Conservation (phyloP, 2,888 invertebrate species). For the Sphecodes monilicornis region DNA sequence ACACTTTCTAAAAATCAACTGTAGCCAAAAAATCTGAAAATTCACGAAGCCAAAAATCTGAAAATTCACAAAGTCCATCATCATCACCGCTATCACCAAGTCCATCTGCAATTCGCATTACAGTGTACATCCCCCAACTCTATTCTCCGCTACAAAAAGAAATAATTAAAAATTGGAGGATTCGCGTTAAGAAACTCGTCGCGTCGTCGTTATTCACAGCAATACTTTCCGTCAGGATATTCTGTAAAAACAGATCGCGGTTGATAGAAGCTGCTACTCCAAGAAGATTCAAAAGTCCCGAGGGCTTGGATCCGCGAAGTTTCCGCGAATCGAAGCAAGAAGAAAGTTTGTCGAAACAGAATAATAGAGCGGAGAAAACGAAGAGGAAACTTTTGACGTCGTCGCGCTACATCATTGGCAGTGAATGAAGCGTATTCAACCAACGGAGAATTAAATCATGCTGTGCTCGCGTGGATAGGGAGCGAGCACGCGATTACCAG, state of each 20-base stretch:
- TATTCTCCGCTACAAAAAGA: neutral
- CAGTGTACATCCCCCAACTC: neutral
- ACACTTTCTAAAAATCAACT: no score
- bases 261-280: neutral
- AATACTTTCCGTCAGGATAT: neutral
- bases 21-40: no score
- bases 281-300: neutral
- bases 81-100: neutral
- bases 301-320: neutral
- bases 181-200: neutral
- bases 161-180: neutral
- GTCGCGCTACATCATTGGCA: neutral
- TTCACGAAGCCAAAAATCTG: no score
- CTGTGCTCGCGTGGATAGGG: slow-evolving; percentile 10
- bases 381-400: neutral
- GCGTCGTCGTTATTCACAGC: neutral
- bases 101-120: neutral
- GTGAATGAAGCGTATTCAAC: slow-evolving; percentile 26
- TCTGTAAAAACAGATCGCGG: neutral
- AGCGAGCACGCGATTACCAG: slow-evolving; percentile 7
- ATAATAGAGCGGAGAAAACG: neutral
- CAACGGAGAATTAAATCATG: slow-evolving; percentile 40
- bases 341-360: neutral
- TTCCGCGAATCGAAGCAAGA: neutral
- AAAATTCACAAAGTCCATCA: no score